Base-by-base conservation (phyloP, 2,888 invertebrate genomes). In the Apodemia zela region DNA sequence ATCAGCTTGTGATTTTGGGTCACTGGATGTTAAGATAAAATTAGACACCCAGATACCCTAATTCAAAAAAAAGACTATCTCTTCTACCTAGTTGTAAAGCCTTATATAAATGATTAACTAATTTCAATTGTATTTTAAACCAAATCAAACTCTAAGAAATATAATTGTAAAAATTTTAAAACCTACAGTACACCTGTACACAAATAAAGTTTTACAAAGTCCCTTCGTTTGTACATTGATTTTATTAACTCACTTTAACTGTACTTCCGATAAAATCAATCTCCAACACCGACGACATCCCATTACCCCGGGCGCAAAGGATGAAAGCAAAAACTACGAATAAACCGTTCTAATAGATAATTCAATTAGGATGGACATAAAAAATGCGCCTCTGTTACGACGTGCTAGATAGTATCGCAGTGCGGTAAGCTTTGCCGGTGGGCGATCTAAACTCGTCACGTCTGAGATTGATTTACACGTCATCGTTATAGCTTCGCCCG, bases 311-410 rank as follows among this genome's bases (percentile, higher is more conserved):
- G 21, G 10, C 51, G 42, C 49, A 58, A 59, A 29, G 33, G 65
- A 49, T 58, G 51, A 51, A 51, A 51, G 64, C 65, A 68, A 63
- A 65, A 65, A 65, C 63, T 51, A 67, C 65, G 63, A 68, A 64
- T 60, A 61, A 64, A 63, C 66, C 61, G 61, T 59, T 61, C 65
- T 65, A 58, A 69, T 65, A 71, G 66, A 67, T 70, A 68, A 71
- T 67, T 71, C 69, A 71, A 72, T 69, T 69, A 71, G 66, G 63
- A 60, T 60, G 65, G 62, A 63, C 71, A 66, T 69, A 70, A 69
- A 71, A 71, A 67, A 68, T 65, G 68, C 65, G 68, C 69, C 35
- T 51, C 66, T 65, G 57, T 60, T 62, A 63, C 64, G 63, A 38
- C 60, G 51, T 42, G 47, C 21, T 51, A 13, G 54, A 21, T 54